These are phyloP conservation scores for Crocidura indochinensis DNA, from an alignment of 2,797 vertebrate genomes.

Conservation along the genomic window DNA sequence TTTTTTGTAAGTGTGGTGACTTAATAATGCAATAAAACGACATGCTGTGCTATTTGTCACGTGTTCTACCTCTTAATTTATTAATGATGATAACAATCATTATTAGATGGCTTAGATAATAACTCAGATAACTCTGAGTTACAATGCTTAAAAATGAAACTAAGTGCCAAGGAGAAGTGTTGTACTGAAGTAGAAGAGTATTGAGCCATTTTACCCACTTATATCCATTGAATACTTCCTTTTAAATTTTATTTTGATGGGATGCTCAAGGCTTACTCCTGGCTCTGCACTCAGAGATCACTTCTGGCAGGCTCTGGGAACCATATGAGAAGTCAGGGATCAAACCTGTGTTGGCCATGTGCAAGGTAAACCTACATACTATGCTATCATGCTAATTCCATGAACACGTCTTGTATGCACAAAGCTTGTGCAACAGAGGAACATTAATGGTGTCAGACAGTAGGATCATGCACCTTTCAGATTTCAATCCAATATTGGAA, in stretches of 20 bases:
- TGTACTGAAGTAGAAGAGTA: not conserved
- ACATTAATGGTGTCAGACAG: slow-evolving; percentile 18
- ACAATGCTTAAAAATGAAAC: not conserved
- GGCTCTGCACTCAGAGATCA: too few relatives aligned
- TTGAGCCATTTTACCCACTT: not conserved
- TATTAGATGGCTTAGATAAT: not conserved
- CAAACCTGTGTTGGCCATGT: too few relatives aligned
- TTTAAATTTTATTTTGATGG: too few relatives aligned
- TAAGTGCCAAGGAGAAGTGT: not conserved
- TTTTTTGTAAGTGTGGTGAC: not conserved
- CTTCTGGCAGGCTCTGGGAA: too few relatives aligned
- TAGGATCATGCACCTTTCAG: not conserved
- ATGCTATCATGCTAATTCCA: too few relatives aligned
- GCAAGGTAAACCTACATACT: too few relatives aligned
- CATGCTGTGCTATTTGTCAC: not conserved
- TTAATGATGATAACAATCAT: not conserved
- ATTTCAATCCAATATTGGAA: not conserved
- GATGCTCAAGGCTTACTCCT: too few relatives aligned
- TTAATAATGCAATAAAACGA: not conserved
- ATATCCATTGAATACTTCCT: not conserved
- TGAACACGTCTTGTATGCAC: not conserved
- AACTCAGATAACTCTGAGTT: not conserved
- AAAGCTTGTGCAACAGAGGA: not conserved
- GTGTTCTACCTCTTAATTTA: not conserved
- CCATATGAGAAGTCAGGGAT: too few relatives aligned